These are phyloP conservation scores for Villa cingulata DNA, from an alignment of 2,888 invertebrate genomes.

Conservation along the genomic window DNA sequence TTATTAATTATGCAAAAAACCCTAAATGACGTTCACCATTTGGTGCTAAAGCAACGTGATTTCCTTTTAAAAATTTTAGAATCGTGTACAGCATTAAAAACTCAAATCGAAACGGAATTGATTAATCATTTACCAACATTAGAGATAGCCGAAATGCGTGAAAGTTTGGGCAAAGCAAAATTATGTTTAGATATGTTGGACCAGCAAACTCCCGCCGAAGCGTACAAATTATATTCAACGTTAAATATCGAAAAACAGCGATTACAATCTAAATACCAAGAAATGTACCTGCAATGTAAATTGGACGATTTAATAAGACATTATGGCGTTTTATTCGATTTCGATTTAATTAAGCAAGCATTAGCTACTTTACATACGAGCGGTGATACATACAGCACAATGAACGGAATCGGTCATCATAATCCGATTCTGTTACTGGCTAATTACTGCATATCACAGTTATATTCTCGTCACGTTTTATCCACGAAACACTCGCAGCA, in stretches of 20 bases:
- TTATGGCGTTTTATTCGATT: slow-evolving; percentile 52
- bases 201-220: slow-evolving; percentile 41
- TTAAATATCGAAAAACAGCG: slow-evolving; percentile 52
- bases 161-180: slow-evolving; percentile 46
- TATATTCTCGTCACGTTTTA: slow-evolving; percentile 51
- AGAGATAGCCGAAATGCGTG: slow-evolving; percentile 52
- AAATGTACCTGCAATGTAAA: slow-evolving; percentile 57
- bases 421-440: slow-evolving; percentile 59
- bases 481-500: slow-evolving; percentile 34
- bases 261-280: slow-evolving; percentile 52
- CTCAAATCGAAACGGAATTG: slow-evolving; percentile 60
- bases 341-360: slow-evolving; percentile 51
- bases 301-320: slow-evolving; percentile 55
- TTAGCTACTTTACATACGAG: slow-evolving; percentile 47
- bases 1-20: slow-evolving; percentile 54
- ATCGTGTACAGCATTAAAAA: slow-evolving; percentile 58
- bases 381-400: slow-evolving; percentile 23
- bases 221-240: slow-evolving; percentile 46
- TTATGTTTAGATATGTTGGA: slow-evolving; percentile 46
- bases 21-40: slow-evolving; percentile 53
- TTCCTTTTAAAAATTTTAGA: slow-evolving; percentile 59
- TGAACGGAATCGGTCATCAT: slow-evolving; percentile 36
- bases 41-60: slow-evolving; percentile 55
- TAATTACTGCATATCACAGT: slow-evolving; percentile 62
- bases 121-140: slow-evolving; percentile 52